phyloP scores from a whole-genome alignment of 2,113 vertebrate genomes.

The Puntigrus tetrazona region DNA sequence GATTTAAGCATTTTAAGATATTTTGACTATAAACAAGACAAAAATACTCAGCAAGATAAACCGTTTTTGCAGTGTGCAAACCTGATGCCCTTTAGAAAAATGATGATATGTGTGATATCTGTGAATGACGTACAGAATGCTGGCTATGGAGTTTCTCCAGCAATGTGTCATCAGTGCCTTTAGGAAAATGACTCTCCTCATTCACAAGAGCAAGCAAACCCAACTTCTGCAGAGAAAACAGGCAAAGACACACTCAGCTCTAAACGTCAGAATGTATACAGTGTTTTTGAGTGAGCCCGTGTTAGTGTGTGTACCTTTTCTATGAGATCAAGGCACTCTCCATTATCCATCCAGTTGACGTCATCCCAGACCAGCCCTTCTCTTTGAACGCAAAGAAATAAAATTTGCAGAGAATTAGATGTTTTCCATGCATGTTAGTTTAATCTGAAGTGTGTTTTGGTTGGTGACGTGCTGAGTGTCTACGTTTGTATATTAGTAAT shows the following conservation, averaged over 20 bases:
- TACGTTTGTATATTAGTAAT: background rate
- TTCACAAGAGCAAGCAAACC: slow-evolving; percentile 94
- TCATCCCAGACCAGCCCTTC: slow-evolving; percentile 93
- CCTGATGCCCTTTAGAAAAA: background rate
- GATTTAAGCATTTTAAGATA: no score
- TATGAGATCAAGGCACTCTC: slow-evolving; percentile 95
- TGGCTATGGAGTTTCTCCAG: slow-evolving; percentile 92
- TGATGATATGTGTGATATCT: background rate
- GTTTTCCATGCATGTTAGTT: background rate
- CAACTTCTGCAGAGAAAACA: slow-evolving; percentile 84
- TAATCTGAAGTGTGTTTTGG: background rate
- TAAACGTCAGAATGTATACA: background rate
- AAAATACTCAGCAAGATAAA: no score
- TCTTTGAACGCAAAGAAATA: slow-evolving; percentile 67
- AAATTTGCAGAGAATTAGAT: background rate
- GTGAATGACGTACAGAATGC: slow-evolving; percentile 80
- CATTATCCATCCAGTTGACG: slow-evolving; percentile 97
- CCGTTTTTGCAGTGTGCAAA: no score
- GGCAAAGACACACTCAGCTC: background rate
- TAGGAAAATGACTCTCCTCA: slow-evolving; percentile 98
- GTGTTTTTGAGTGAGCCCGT: background rate
- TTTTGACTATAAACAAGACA: no score
- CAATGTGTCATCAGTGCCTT: slow-evolving; percentile 91
- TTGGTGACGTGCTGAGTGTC: background rate
- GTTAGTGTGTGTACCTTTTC: slow-evolving; percentile 84